Evolutionary conservation across 1,140 invertebrate species (phyloP).

Genomic region (Rhyzopertha dominica): DNA sequence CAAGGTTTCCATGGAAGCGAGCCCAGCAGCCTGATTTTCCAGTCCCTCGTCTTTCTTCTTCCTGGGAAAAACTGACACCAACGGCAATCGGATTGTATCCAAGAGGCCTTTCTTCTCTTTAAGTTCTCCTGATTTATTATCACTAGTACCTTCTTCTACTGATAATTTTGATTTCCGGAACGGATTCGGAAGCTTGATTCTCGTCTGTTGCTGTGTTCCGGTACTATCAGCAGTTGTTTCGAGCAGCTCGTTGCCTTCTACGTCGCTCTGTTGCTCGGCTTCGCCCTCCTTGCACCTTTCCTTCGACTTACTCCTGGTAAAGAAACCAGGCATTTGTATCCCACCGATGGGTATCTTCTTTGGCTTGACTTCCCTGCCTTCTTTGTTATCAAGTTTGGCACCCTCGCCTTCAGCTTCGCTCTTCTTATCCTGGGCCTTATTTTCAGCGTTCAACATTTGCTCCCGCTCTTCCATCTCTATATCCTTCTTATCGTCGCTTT

Average conservation of each 20-base stretch:
- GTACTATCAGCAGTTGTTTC: slow-evolving; percentile 34
- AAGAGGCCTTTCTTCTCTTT: slow-evolving; percentile 49
- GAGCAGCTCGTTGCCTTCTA: slow-evolving; percentile 38
- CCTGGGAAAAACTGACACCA: slow-evolving; percentile 56
- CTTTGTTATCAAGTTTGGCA: slow-evolving; percentile 55
- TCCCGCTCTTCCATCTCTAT: slow-evolving; percentile 68
- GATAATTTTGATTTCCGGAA: slow-evolving; percentile 41
- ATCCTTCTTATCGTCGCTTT: slow-evolving; percentile 64
- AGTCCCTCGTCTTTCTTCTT: slow-evolving; percentile 39
- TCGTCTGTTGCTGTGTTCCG: slow-evolving; percentile 20
- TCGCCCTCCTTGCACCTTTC: slow-evolving; percentile 57
- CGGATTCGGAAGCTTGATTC: slow-evolving; percentile 44
- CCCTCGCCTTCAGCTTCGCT: slow-evolving; percentile 51
- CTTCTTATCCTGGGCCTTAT: slow-evolving; percentile 46
- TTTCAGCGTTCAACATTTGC: slow-evolving; percentile 63
- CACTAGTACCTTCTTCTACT: slow-evolving; percentile 32
- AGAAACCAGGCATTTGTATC: slow-evolving; percentile 76
- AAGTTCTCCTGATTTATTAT: slow-evolving; percentile 28
- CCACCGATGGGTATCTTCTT: slow-evolving; percentile 78
- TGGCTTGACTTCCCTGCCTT: slow-evolving; percentile 65
- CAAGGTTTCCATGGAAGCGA: slow-evolving; percentile 73
- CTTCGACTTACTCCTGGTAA: slow-evolving; percentile 70
- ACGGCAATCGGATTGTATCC: slow-evolving; percentile 58
- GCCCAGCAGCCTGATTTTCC: slow-evolving; percentile 53
- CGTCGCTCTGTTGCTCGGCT: slow-evolving; percentile 27